A percentile compares a stretch with the other conserved stretches of the same genome.
Evolutionary conservation across 2,113 vertebrate genomes (phyloP).

Genomic region (Bubalus kerabau): DNA sequence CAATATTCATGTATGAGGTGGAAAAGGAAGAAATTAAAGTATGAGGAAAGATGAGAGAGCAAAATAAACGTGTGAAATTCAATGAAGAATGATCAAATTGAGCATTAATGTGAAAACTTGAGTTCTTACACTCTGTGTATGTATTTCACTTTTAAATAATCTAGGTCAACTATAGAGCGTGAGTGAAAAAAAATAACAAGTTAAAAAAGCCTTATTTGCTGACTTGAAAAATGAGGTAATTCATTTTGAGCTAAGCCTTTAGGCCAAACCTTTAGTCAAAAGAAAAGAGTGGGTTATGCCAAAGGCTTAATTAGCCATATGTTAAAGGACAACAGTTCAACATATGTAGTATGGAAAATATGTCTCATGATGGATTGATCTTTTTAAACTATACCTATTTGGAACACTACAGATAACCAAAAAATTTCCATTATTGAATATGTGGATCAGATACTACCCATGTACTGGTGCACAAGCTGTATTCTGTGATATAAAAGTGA

Average conservation of each 20-base stretch:
- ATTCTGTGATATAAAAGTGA: background rate
- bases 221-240: slow-evolving; percentile 22
- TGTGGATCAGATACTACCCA: background rate
- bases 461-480: background rate
- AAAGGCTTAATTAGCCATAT: slow-evolving; percentile 42
- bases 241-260: slow-evolving; percentile 27
- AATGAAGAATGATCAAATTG: background rate
- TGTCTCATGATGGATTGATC: background rate
- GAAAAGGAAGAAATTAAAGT: background rate
- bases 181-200: background rate
- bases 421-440: background rate
- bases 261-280: background rate
- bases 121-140: background rate
- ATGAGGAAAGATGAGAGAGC: background rate
- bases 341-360: background rate
- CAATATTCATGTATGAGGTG: background rate
- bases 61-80: background rate
- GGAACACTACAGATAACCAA: background rate
- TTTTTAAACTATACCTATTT: background rate
- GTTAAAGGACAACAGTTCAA: slow-evolving; percentile 2
- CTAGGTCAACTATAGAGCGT: background rate
- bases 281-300: background rate
- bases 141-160: background rate
- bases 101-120: background rate
- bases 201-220: slow-evolving; percentile 12